Evolutionary conservation across 2,113 vertebrate species (phyloP), one percentile per base, ranked within the genome.

Genomic region (Ciconia stormi): DNA sequence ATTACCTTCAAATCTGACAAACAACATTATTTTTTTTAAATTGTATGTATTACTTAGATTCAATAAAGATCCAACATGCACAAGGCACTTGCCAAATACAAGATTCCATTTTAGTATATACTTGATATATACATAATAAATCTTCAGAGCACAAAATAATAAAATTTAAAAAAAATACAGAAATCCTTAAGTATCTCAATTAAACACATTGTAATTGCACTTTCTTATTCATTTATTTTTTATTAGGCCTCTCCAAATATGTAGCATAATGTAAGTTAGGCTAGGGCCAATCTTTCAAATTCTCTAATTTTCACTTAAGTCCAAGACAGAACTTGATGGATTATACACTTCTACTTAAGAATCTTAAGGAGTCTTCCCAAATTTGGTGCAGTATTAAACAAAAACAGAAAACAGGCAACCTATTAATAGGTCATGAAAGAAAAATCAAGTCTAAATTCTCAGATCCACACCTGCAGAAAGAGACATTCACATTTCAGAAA

Each of bases 121-220:
- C 15, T 42, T 23, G 25, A 74, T 25, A 40, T 10, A 82, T 25
- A 46, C 1, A 16, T 16, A n/a, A 89, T 23, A 94, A 86, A 86
- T 61, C 20, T 23, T 40, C 23, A 62, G 42, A 62, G 9, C 2
- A 82, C 8, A 69, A 82, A 83, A 62, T 18, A 15, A 44, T 59
- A 81, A 72, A 80, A 30, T 16, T 46, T 47, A 8, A 9, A 34
- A 0, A 4, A 82, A 65, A 49, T 26, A 7, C 11, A 14, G 11
- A 70, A 78, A 67, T 23, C 26, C 8, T 12, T 26, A 58, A 16
- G 4, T 12, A 77, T 47, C 50, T 81, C 15, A 25, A 70, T 36
- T 74, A 70, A 82, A 85, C 11, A 58, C 7, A 36, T 2, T 0
- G 0, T 30, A 71, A 67, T 9, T 55, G 16, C 17, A 34, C 16